Conservation (phyloP, 30 jellyfish, hydroid and myxozoan species). For the Morbakka virulenta region DNA sequence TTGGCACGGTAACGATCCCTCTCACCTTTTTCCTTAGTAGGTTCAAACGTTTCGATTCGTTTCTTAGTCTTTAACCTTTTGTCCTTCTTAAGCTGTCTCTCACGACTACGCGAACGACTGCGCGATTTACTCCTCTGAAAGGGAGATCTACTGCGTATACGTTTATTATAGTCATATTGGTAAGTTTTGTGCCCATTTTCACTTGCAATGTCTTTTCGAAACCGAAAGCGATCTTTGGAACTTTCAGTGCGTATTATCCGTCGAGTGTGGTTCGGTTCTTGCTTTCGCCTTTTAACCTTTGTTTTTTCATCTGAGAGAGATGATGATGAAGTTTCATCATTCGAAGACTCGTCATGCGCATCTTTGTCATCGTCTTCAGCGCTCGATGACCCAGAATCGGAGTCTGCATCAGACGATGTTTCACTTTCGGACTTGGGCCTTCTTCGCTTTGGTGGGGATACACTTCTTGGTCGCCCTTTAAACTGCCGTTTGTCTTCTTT, state of each 20-base stretch:
- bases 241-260: neutral
- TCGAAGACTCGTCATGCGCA: neutral
- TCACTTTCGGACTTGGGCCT: neutral
- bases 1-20: neutral
- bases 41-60: constrained; percentile 24
- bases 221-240: neutral
- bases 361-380: neutral
- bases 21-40: neutral
- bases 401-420: neutral
- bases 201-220: neutral
- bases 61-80: constrained; percentile 35
- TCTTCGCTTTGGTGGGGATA: neutral
- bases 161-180: constrained; percentile 41
- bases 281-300: neutral
- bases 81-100: constrained; percentile 42
- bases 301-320: neutral
- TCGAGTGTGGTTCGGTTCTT: neutral
- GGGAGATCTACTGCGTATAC: constrained; percentile 55
- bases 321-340: neutral
- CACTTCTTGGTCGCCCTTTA: neutral
- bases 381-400: neutral
- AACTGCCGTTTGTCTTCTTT: neutral
- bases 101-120: constrained; percentile 54
- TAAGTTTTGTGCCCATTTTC: constrained; percentile 76
- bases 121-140: constrained; percentile 48